phyloP scores from a whole-genome alignment of 2,113 vertebrate species.

The Plecturocebus donacophilus region DNA sequence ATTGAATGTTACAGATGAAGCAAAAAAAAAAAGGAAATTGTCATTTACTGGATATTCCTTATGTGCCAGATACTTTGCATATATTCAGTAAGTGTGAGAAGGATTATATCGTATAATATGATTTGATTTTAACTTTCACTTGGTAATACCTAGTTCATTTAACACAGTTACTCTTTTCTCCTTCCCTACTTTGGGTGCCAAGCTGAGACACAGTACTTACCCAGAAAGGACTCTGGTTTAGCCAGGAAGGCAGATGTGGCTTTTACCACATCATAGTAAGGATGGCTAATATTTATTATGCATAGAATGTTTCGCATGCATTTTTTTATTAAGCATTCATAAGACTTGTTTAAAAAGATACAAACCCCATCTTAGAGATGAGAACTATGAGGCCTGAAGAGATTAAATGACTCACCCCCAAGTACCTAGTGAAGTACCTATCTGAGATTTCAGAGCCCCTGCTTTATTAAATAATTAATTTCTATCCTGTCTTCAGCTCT shows the following conservation, averaged over 20 bases:
- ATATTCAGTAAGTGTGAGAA: conserved; percentile 5
- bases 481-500: background rate
- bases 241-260: background rate
- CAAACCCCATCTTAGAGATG: background rate
- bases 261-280: background rate
- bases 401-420: background rate
- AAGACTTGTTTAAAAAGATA: conserved; percentile 26
- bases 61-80: background rate
- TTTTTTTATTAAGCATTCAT: conserved; percentile 25
- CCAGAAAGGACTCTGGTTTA: background rate
- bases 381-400: conserved; percentile 1
- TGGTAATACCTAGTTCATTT: background rate
- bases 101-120: background rate
- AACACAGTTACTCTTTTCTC: background rate
- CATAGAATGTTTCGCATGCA: background rate
- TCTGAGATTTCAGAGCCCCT: background rate
- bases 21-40: conserved; percentile 9
- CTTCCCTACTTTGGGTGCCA: background rate
- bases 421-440: background rate
- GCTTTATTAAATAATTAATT: background rate
- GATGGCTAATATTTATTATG: background rate
- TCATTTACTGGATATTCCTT: background rate
- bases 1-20: conserved; percentile 17
- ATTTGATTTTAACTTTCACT: conserved; percentile 31
- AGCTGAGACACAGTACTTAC: background rate